Conservation (phyloP, 1,140 invertebrate species). For the Antheraea pernyi region DNA sequence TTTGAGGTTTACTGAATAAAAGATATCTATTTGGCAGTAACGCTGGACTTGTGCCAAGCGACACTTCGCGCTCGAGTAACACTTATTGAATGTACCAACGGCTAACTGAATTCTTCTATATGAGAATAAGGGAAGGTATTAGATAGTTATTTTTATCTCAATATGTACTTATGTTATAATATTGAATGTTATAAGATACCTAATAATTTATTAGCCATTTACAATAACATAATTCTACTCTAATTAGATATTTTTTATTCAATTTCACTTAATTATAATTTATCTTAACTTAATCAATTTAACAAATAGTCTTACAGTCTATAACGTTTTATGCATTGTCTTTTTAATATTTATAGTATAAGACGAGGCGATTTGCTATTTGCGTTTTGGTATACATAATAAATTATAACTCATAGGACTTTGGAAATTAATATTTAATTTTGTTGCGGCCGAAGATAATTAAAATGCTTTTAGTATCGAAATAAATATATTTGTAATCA, state of each 20-base stretch:
- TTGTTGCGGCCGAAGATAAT: no score
- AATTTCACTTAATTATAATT: background rate
- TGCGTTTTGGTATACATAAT: no score
- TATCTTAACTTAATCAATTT: no score
- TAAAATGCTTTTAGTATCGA: no score
- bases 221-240: background rate
- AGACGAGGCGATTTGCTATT: no score
- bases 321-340: no score
- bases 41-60: slow-evolving; percentile 55
- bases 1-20: slow-evolving; percentile 76
- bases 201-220: no score
- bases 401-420: no score
- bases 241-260: background rate
- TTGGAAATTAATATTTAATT: no score
- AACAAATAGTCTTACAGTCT: no score
- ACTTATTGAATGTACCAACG: slow-evolving; percentile 40
- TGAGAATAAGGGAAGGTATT: background rate
- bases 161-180: background rate
- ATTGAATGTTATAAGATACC: background rate
- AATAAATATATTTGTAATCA: no score
- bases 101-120: slow-evolving; percentile 25
- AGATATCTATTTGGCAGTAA: slow-evolving; percentile 71
- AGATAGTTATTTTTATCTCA: background rate
- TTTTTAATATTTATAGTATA: no score
- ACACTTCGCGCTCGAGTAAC: slow-evolving; percentile 43